Conservation (phyloP, 2,797 vertebrate genomes). For the Gobio occitaniae region DNA sequence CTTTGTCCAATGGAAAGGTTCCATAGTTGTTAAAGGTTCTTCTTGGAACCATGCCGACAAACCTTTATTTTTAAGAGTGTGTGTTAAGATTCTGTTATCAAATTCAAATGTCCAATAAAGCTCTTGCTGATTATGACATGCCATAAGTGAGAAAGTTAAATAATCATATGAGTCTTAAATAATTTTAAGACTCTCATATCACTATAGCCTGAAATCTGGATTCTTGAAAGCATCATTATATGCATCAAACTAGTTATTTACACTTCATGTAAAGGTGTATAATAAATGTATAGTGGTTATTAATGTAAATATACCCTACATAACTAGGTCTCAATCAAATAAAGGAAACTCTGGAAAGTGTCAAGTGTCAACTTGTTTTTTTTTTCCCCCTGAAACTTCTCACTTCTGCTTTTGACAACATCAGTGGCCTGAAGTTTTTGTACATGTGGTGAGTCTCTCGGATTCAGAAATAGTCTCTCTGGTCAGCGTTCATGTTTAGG, state of each 20-base stretch:
- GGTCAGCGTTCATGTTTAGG: conserved; percentile 76
- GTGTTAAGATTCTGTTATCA: not conserved
- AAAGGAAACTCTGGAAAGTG: conserved; percentile 71
- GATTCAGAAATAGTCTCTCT: conserved; percentile 79
- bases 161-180: not conserved
- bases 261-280: not conserved
- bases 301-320: not conserved
- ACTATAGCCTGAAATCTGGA: not conserved
- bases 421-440: conserved; percentile 74
- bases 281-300: not conserved
- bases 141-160: not conserved
- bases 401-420: conserved; percentile 85
- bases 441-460: conserved; percentile 78
- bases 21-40: not conserved
- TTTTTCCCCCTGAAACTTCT: conserved; percentile 84
- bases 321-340: conserved; percentile 43
- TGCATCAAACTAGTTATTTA: not conserved
- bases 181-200: not conserved
- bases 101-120: not conserved
- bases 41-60: not conserved
- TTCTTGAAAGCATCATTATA: conserved; percentile 14
- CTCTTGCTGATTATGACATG: not conserved
- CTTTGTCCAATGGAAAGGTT: not conserved
- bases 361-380: conserved; percentile 67
- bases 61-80: no score